A percentile compares a stretch with the other conserved stretches of the same genome.
These are phyloP conservation scores for Labeo calbasu DNA, from an alignment of 2,797 vertebrate genomes.

Conservation along the genomic window DNA sequence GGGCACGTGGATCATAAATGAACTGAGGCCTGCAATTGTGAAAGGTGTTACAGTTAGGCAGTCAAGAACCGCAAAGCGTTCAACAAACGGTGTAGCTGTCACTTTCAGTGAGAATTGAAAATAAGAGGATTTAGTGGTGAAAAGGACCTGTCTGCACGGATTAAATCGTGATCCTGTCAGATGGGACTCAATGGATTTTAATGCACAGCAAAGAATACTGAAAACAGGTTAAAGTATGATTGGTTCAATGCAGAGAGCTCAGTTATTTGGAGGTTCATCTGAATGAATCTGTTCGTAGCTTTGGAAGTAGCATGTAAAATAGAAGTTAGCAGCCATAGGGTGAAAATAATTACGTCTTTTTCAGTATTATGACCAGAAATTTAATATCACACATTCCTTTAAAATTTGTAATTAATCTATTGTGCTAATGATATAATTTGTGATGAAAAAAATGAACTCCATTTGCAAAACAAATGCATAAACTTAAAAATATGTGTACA, in stretches of 20 bases:
- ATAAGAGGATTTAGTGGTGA: slow-evolving; percentile 10
- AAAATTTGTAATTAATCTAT: not conserved
- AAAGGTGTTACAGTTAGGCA: slow-evolving; percentile 11
- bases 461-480: not conserved
- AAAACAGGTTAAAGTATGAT: slow-evolving; percentile 26
- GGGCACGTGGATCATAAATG: slow-evolving; percentile 7
- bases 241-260: slow-evolving; percentile 38
- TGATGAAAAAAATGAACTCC: not conserved
- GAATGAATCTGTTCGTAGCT: slow-evolving; percentile 41
- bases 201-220: slow-evolving; percentile 12
- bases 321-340: too few species aligned
- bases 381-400: too few species aligned
- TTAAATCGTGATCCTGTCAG: slow-evolving; percentile 16
- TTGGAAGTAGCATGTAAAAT: slow-evolving; percentile 19
- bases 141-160: slow-evolving; percentile 1
- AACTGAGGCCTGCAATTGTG: slow-evolving; percentile 20
- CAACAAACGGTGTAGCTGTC: not conserved
- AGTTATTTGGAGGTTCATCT: slow-evolving; percentile 50
- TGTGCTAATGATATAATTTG: not conserved
- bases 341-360: too few species aligned
- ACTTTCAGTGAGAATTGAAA: slow-evolving; percentile 2
- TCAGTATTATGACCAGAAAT: too few species aligned
- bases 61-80: not conserved
- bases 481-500: not conserved
- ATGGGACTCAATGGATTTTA: slow-evolving; percentile 1